These are phyloP conservation scores for Nasua narica DNA, from an alignment of 2,797 vertebrate species.

Conservation along the genomic window DNA sequence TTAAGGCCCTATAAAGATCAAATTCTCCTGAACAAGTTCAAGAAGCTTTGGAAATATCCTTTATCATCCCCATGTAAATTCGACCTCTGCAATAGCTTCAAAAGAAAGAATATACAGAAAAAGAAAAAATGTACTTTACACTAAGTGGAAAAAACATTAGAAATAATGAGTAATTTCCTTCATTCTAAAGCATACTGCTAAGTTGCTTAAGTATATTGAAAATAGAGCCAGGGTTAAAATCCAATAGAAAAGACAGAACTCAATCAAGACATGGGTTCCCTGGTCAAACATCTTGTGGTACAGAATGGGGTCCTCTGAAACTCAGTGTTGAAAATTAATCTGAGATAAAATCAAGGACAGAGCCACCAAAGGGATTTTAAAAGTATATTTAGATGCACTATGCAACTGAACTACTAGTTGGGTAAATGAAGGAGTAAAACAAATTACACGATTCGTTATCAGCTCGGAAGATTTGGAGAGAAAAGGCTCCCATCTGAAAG, in stretches of 20 bases:
- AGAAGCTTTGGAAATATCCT: background rate
- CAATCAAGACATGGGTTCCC: background rate
- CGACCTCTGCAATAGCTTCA: background rate
- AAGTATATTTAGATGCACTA: background rate
- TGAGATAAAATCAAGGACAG: background rate
- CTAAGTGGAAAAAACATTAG: background rate
- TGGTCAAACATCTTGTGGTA: background rate
- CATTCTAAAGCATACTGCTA: background rate
- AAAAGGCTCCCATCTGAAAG: slow-evolving; percentile 69
- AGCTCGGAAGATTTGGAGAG: slow-evolving; percentile 59
- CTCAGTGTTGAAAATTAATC: background rate
- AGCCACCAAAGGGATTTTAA: background rate
- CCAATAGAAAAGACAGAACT: background rate
- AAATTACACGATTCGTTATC: slow-evolving; percentile 63
- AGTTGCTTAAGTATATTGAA: background rate
- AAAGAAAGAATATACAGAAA: background rate
- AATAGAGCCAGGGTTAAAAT: background rate
- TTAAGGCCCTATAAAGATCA: background rate
- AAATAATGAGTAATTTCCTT: background rate
- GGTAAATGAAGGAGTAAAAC: slow-evolving; percentile 72
- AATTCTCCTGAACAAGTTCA: background rate
- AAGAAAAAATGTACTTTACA: background rate
- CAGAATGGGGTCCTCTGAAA: background rate
- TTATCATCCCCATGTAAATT: background rate
- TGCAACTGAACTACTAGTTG: slow-evolving; percentile 25